Conservation (phyloP, 1,140 invertebrate species). For the Bombus pascuorum region DNA sequence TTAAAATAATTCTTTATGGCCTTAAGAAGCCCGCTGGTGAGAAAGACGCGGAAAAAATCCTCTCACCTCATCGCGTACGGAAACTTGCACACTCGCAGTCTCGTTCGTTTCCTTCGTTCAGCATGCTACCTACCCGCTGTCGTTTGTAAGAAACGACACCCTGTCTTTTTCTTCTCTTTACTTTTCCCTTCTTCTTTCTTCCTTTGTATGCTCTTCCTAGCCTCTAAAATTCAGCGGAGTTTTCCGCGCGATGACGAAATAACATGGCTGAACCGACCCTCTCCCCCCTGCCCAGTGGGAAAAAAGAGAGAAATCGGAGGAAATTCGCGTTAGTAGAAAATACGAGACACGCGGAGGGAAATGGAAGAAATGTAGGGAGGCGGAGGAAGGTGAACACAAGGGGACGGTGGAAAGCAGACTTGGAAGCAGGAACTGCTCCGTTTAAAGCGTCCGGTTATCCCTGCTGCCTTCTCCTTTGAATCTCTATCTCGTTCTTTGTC, state of each 20-base stretch:
- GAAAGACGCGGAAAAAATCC: not conserved
- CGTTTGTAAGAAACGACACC: not conserved
- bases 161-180: not conserved
- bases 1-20: conserved; percentile 19
- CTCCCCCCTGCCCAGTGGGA: no score
- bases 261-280: no score
- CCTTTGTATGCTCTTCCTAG: not conserved
- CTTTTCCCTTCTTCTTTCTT: not conserved
- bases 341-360: no score
- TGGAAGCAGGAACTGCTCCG: conserved; percentile 38
- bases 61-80: not conserved
- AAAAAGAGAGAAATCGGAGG: conserved; percentile 32
- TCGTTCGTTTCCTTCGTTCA: not conserved
- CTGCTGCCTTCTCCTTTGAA: conserved; percentile 56
- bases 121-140: not conserved
- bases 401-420: conserved; percentile 11
- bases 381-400: not conserved
- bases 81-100: not conserved
- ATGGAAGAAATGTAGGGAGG: conserved; percentile 24
- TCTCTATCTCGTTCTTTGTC: conserved; percentile 53
- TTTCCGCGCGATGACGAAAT: not conserved
- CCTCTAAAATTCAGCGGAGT: not conserved
- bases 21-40: not conserved
- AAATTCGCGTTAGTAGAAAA: conserved; percentile 39
- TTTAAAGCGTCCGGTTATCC: conserved; percentile 52